Base-by-base conservation (phyloP, 2,113 vertebrate genomes). In the Neomonachus schauinslandi region DNA sequence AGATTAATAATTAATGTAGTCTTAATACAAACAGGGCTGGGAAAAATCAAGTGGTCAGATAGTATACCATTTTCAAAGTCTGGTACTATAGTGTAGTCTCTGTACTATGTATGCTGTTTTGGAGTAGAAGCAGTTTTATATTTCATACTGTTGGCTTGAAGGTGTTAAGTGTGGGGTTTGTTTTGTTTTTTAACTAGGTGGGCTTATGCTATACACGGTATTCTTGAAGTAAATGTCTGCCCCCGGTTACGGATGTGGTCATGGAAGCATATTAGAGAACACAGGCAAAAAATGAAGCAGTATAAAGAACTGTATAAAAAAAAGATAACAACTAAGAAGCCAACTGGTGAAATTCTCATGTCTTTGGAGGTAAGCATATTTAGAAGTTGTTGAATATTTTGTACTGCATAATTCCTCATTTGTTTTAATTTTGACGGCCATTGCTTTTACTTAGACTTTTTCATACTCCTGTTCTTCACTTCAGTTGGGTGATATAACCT, bases 191-290 rank as follows among this genome's bases (percentile, higher is more conserved):
- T 33, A 24, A 96, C 98, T 98, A 99, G 99, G 99, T 99, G 99
- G 99, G 97, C 87, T 39, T 99, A 99, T 4, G 98, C 99, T 88
- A 99, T 99, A 98, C 98, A 95, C 51, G 98, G 99, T 31, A 88
- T 99, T 95, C 98, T 99, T 97, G 99, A 99, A 98, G 99, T 99
- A 84, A 99, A 99, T 80, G 97, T 99, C 93, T 99, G 99, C 95
- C 99, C 99, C 15, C 98, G 97, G 12, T 99, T 99, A 81, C 99
- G 99, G 36, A 99, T 99, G 99, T 99, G 99, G 99, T 99, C 99
- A 11, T 99, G 99, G 99, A 98, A 99, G 26, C 99, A 99, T 97
- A 99, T 99, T 98, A 87, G 39, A 1, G 80, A 95, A 42, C 99
- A 99, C 39, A 98, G 99, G 49, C 98, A 98, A 74, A 99, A 98